Evolutionary conservation across 1,140 invertebrate species (phyloP).

Genomic region (Pissodes strobi): DNA sequence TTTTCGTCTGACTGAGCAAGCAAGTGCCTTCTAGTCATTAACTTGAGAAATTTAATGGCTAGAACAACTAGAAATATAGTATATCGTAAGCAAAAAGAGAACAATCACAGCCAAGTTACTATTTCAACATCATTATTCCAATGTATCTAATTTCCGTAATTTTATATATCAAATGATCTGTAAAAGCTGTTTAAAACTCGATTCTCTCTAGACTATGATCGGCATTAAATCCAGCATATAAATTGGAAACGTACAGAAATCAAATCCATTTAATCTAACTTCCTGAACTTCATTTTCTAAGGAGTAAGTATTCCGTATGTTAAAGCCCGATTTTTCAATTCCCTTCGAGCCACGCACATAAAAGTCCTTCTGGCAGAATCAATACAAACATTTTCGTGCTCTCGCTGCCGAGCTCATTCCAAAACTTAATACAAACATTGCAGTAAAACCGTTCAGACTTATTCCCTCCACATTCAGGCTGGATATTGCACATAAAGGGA

Average conservation of each 20-base stretch:
- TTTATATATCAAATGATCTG: too few species aligned
- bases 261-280: constrained; percentile 21
- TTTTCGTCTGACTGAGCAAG: too few species aligned
- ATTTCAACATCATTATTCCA: too few species aligned
- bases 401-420: constrained; percentile 18
- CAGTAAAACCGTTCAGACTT: constrained; percentile 29
- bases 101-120: too few species aligned
- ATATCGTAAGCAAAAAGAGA: too few species aligned
- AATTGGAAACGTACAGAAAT: constrained; percentile 21
- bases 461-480: constrained; percentile 23
- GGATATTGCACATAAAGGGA: constrained; percentile 13
- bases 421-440: constrained; percentile 32
- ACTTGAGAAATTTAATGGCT: too few species aligned
- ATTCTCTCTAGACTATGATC: background rate
- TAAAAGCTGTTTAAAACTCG: constrained; percentile 12
- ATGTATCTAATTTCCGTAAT: too few species aligned
- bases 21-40: too few species aligned
- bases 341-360: constrained; percentile 25
- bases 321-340: constrained; percentile 26
- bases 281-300: constrained; percentile 19
- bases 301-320: constrained; percentile 22
- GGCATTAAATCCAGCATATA: constrained; percentile 10
- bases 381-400: constrained; percentile 31
- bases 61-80: too few species aligned
- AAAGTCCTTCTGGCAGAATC: constrained; percentile 30